Evolutionary conservation across 1,140 invertebrate genomes (phyloP).

Genomic region (Zaprionus camerounensis): DNA sequence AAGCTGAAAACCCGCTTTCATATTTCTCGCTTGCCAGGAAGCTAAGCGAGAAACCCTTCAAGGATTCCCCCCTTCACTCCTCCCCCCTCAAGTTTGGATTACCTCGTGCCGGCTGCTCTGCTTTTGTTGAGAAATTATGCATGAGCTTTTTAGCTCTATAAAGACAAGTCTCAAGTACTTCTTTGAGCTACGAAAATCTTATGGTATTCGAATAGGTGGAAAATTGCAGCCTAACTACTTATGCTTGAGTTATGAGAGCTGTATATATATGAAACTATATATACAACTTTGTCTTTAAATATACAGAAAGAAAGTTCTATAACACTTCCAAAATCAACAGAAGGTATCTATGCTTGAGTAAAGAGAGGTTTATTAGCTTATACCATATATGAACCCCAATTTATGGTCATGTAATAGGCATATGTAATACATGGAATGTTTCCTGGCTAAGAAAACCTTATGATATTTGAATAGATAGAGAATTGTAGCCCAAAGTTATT

Average conservation of each 20-base stretch:
- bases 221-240: too few relatives aligned
- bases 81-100: neutral
- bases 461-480: too few relatives aligned
- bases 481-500: too few relatives aligned
- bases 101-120: neutral
- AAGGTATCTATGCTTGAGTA: neutral
- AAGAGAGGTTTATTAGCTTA: neutral
- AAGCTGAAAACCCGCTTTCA: conserved; percentile 33
- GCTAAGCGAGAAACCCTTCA: conserved; percentile 51
- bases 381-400: neutral
- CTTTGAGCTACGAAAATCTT: neutral
- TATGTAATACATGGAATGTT: too few relatives aligned
- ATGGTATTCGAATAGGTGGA: neutral
- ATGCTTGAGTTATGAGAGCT: too few relatives aligned
- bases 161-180: neutral
- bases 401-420: too few relatives aligned
- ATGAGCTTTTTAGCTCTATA: conserved; percentile 1
- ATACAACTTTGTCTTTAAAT: too few relatives aligned
- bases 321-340: too few relatives aligned
- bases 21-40: conserved; percentile 35
- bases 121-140: conserved; percentile 14
- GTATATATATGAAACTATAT: too few relatives aligned
- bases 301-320: too few relatives aligned
- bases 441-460: too few relatives aligned
- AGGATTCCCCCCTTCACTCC: conserved; percentile 34